These are phyloP conservation scores for Lithophane semibrunnea DNA, from an alignment of 2,888 invertebrate genomes.

Conservation along the genomic window DNA sequence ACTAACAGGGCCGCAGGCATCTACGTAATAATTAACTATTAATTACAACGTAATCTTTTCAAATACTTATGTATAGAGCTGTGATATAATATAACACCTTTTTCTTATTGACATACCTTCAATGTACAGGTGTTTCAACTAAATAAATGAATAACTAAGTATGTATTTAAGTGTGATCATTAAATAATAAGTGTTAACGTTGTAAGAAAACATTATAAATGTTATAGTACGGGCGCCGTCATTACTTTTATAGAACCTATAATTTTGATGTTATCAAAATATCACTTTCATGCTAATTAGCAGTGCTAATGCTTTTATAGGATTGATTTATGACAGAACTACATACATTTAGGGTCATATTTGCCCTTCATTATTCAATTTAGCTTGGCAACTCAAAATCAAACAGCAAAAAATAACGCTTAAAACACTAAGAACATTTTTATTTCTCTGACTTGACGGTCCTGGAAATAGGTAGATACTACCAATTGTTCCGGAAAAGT, in stretches of 20 bases:
- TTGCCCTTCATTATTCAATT: not conserved
- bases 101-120: not conserved
- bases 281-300: constrained; percentile 13
- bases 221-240: not conserved
- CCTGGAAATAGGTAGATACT: not conserved
- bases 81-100: not conserved
- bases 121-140: not conserved
- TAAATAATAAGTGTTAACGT: not conserved
- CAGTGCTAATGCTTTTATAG: not conserved
- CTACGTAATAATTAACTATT: not conserved
- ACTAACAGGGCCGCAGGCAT: not conserved
- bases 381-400: constrained; percentile 14
- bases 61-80: too few relatives aligned
- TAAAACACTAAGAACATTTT: not conserved
- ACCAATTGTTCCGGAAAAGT: not conserved
- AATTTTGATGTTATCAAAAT: constrained; percentile 29
- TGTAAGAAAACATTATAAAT: not conserved
- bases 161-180: not conserved
- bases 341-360: not conserved
- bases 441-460: not conserved
- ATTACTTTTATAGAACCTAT: constrained; percentile 4
- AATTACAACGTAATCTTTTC: not conserved
- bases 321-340: constrained; percentile 25
- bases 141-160: not conserved
- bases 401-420: not conserved